phyloP scores from a whole-genome alignment of 2,888 invertebrate species.

The Macrosoma leucophasiata region DNA sequence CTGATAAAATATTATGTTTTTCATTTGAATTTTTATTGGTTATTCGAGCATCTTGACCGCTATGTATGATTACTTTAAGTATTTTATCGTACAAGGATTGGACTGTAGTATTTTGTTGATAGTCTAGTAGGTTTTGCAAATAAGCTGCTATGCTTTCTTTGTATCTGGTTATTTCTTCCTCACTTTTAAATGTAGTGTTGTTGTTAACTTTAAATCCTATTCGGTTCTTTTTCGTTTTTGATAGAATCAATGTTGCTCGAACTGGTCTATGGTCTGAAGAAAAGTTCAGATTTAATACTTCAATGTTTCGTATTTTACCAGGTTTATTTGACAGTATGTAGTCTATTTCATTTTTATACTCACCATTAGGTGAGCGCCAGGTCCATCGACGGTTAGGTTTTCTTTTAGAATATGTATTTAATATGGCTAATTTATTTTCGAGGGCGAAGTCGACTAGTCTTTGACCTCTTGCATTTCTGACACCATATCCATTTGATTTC shows the following conservation, averaged over 20 bases:
- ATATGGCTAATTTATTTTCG: too few relatives aligned
- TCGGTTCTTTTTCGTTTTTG: conserved; percentile 8
- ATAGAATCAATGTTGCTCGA: conserved; percentile 18
- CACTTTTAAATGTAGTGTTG: conserved; percentile 1
- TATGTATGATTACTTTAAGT: conserved; percentile 6
- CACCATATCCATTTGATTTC: too few relatives aligned
- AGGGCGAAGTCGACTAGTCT: too few relatives aligned
- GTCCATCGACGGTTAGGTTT: conserved; percentile 6
- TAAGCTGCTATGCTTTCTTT: conserved; percentile 1
- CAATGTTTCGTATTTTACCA: conserved; percentile 6
- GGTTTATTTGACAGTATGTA: conserved; percentile 8
- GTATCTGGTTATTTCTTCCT: conserved; percentile 6
- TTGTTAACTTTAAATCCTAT: conserved; percentile 1
- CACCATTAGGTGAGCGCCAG: conserved; percentile 6
- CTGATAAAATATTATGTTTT: conserved; percentile 10
- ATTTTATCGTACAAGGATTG: conserved; percentile 10
- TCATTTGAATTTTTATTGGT: too few relatives aligned
- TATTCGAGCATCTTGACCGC: too few relatives aligned
- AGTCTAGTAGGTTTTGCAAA: not conserved
- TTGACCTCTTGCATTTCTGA: too few relatives aligned
- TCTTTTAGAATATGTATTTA: conserved; percentile 12
- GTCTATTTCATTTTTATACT: too few relatives aligned
- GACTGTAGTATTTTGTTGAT: not conserved
- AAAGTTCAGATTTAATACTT: conserved; percentile 15
- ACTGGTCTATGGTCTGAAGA: conserved; percentile 20